A percentile compares a stretch with the other conserved stretches of the same genome.
These are phyloP conservation scores for Platanista minor DNA, from an alignment of 2,113 vertebrate genomes.

Conservation along the genomic window DNA sequence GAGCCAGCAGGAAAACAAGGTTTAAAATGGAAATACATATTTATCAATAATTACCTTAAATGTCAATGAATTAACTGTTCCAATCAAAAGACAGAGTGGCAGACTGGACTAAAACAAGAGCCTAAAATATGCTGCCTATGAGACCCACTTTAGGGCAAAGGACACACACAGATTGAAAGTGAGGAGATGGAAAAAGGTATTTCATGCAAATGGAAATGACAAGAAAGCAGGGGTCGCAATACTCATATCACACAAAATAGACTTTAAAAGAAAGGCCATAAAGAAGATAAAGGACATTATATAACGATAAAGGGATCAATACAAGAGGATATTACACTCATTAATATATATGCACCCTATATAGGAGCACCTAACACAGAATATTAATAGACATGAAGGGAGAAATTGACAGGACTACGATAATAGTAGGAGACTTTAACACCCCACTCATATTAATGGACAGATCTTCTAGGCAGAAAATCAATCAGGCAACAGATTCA, in stretches of 20 bases:
- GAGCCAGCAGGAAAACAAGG: background rate
- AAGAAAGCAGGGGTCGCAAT: background rate
- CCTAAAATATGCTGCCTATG: background rate
- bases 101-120: background rate
- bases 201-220: background rate
- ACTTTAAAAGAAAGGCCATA: background rate
- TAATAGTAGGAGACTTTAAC: background rate
- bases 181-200: background rate
- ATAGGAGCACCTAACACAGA: background rate
- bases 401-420: background rate
- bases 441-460: background rate
- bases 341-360: background rate
- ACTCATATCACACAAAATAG: background rate
- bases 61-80: background rate
- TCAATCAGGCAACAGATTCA: background rate
- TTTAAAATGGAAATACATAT: background rate
- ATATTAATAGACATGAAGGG: background rate
- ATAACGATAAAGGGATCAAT: background rate
- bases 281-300: background rate
- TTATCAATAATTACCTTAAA: background rate
- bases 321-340: background rate
- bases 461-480: background rate
- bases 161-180: background rate
- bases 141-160: background rate
- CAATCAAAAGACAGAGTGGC: background rate